phyloP scores from a whole-genome alignment of 1,140 invertebrate species.

The Pseudoatta argentina region DNA sequence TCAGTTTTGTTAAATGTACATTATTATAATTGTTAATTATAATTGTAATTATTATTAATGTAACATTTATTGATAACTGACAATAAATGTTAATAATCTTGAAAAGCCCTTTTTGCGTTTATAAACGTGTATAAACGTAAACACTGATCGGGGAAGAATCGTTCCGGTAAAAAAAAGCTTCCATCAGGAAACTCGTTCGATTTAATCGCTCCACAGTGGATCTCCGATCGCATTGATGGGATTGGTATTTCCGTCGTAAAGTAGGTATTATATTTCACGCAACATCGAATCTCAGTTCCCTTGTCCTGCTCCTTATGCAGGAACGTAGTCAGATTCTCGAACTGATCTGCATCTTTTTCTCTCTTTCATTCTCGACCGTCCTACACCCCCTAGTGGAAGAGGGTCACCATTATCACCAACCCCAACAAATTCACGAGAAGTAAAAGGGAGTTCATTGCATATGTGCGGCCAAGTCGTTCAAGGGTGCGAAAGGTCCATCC shows the following conservation, averaged over 20 bases:
- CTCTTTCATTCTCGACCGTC: constrained; percentile 39
- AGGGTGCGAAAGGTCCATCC: constrained; percentile 76
- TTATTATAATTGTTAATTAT: too few species aligned
- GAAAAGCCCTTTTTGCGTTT: background rate
- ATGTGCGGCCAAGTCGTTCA: constrained; percentile 70
- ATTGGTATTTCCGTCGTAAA: constrained; percentile 60
- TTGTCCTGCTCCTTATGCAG: background rate
- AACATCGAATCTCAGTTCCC: constrained; percentile 63
- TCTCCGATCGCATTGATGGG: constrained; percentile 39
- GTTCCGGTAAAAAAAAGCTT: constrained; percentile 33
- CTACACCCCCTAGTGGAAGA: constrained; percentile 46
- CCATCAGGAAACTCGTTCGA: constrained; percentile 33
- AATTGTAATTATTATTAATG: too few species aligned
- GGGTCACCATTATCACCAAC: constrained; percentile 75
- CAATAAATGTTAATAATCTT: background rate
- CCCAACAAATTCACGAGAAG: constrained; percentile 75
- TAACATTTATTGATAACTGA: background rate
- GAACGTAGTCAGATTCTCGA: constrained; percentile 67
- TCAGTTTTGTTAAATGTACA: background rate
- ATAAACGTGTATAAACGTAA: background rate
- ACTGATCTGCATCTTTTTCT: constrained; percentile 54
- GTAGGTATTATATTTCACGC: constrained; percentile 70
- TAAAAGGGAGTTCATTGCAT: constrained; percentile 78
- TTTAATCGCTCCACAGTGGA: constrained; percentile 53
- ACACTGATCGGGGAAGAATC: background rate